Base-by-base conservation (phyloP, 2,797 vertebrate genomes). In the Acanthurus lineatus region DNA sequence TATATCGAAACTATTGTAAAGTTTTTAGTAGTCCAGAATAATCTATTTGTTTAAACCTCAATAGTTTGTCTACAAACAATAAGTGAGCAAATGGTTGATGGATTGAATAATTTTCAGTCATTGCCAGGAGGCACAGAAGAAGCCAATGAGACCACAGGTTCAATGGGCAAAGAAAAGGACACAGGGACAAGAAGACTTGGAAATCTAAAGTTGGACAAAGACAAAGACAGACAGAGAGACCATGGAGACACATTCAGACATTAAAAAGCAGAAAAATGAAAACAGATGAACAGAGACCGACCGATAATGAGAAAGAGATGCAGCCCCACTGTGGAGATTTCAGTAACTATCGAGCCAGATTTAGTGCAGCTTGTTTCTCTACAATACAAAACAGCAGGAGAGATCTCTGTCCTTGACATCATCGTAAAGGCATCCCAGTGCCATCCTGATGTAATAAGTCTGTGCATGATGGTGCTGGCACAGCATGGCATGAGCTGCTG, bases 401-500 rank as follows among this genome's bases (percentile, higher is more conserved):
- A 77, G 25, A 15, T 38, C 32, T 70, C n/a, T 8, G 69, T 63
- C 52, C 7, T 71, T 45, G 35, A 45, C 79, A 77, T 88, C 79
- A 90, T 85, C 68, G 45, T 38, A 40, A 69, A 83, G 71, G 81
- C 67, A 86, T 82, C 72, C 57, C 40, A 32, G 32, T 63, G 49
- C 73, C 78, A 83, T 69, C 65, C 61, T 53, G 52, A 70, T 82
- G 82, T 19, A 45, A 64, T 42, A 38, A 25, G 35, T 19, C 17
- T 40, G 64, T n/a, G 61, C 60, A 62, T 63, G 68, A 22, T 59
- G 51, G 48, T 28, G 59, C 48, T 69, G 53, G 69, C 67, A 69
- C 28, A 19, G 51, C 70, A 82, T n/a, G 20, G 19, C 16, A 65
- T 22, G 44, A 4, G 56, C 57, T 75, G 70, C 58, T 38, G 6